phyloP scores from a whole-genome alignment of 2,888 invertebrate genomes.

The Poecilobothrus nobilitatus region DNA sequence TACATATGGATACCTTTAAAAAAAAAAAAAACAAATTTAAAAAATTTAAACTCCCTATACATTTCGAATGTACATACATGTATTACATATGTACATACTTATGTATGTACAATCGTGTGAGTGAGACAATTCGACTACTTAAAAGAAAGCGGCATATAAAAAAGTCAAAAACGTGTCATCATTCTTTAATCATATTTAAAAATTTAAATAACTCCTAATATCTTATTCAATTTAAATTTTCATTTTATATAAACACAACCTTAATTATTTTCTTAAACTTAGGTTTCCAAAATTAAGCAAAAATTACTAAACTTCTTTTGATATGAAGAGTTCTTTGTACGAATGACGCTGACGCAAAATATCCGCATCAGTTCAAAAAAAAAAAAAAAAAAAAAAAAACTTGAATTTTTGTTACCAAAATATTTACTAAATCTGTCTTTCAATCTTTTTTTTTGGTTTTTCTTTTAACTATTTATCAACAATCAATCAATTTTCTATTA shows the following conservation, averaged over 20 bases:
- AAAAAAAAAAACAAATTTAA: too few species aligned
- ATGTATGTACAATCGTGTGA: background rate
- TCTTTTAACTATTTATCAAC: too few species aligned
- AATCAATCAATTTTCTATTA: too few species aligned
- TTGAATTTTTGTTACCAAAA: background rate
- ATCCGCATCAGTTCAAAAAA: background rate
- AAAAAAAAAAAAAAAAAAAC: too few species aligned
- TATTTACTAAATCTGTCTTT: background rate
- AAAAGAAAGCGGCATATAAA: conserved; percentile 1
- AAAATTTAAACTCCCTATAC: too few species aligned
- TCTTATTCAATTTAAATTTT: too few species aligned
- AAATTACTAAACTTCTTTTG: too few species aligned
- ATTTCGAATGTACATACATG: background rate
- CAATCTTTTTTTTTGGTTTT: background rate
- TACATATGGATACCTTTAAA: background rate
- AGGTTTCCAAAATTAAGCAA: too few species aligned
- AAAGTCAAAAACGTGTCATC: conserved; percentile 11
- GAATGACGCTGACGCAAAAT: background rate
- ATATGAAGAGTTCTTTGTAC: too few species aligned
- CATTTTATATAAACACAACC: too few species aligned
- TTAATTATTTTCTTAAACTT: too few species aligned
- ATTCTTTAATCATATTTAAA: background rate
- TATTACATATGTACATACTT: background rate
- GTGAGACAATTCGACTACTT: background rate
- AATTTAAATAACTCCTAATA: too few species aligned